phyloP scores from a whole-genome alignment of 2,113 vertebrate species.

The Chaetorhynchus papuensis region DNA sequence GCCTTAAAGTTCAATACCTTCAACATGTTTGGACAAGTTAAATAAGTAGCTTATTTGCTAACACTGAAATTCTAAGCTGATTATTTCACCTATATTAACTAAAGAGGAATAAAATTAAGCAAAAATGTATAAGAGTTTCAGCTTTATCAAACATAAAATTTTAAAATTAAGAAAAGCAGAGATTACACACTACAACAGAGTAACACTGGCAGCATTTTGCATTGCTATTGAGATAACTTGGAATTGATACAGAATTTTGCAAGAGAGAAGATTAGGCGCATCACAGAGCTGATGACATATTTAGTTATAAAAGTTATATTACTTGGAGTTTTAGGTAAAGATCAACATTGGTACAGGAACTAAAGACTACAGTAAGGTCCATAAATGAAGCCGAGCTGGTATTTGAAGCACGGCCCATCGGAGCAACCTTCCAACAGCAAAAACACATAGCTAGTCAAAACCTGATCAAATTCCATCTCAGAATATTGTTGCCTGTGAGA shows the following conservation, averaged over 20 bases:
- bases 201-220: not conserved
- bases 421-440: not conserved
- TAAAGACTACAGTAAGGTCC: not conserved
- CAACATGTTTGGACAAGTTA: slow-evolving; percentile 71
- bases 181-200: slow-evolving; percentile 19
- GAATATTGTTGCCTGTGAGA: not conserved
- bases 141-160: slow-evolving; percentile 30
- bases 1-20: slow-evolving; percentile 59
- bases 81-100: slow-evolving; percentile 61
- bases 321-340: not conserved
- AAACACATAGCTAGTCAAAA: not conserved
- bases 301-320: not conserved
- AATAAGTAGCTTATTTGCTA: slow-evolving; percentile 55
- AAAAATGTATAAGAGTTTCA: not conserved
- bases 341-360: not conserved
- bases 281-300: slow-evolving; percentile 33
- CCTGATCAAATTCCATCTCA: not conserved
- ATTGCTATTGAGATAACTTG: slow-evolving; percentile 8
- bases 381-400: not conserved
- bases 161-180: not conserved
- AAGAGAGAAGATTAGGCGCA: slow-evolving; percentile 40
- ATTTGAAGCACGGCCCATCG: not conserved
- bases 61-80: slow-evolving; percentile 42
- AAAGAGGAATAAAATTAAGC: slow-evolving; percentile 49
- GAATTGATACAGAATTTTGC: slow-evolving; percentile 44